Evolutionary conservation across 2,797 vertebrate species (phyloP).

Genomic region (Margarornis squamiger): DNA sequence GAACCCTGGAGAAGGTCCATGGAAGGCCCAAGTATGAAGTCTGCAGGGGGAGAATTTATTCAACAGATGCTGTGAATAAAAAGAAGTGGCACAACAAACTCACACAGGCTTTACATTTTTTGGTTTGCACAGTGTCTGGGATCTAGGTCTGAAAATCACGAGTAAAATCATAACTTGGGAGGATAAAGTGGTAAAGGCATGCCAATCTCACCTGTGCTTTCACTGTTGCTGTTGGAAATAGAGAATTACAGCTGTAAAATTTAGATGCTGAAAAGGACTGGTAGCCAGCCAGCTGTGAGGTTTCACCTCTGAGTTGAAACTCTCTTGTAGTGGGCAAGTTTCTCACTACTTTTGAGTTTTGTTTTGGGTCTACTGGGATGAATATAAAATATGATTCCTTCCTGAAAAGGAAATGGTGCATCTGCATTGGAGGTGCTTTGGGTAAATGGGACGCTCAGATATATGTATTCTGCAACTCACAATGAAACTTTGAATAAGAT

Average conservation of each 20-base stretch:
- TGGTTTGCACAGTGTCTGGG: background rate
- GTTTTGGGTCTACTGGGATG: background rate
- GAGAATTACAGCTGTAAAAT: background rate
- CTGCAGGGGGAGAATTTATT: background rate
- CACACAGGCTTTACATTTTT: background rate
- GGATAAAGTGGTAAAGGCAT: background rate
- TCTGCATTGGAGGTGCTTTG: background rate
- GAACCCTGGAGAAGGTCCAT: fast-evolving
- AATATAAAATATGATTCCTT: background rate
- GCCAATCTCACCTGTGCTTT: background rate
- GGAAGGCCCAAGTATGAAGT: background rate
- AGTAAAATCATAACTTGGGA: background rate
- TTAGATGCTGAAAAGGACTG: background rate
- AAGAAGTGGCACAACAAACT: background rate
- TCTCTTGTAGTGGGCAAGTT: background rate
- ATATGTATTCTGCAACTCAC: background rate
- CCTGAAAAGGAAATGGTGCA: background rate
- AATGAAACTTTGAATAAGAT: background rate
- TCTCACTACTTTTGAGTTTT: background rate
- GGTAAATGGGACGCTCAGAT: background rate
- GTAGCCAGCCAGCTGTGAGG: background rate
- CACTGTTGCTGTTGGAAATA: background rate
- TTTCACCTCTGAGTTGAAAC: background rate
- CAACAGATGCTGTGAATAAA: background rate
- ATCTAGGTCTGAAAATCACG: background rate